A percentile compares a stretch with the other conserved stretches of the same genome.
phyloP scores from a whole-genome alignment of 2,888 invertebrate genomes.

The Volucella inflata region DNA sequence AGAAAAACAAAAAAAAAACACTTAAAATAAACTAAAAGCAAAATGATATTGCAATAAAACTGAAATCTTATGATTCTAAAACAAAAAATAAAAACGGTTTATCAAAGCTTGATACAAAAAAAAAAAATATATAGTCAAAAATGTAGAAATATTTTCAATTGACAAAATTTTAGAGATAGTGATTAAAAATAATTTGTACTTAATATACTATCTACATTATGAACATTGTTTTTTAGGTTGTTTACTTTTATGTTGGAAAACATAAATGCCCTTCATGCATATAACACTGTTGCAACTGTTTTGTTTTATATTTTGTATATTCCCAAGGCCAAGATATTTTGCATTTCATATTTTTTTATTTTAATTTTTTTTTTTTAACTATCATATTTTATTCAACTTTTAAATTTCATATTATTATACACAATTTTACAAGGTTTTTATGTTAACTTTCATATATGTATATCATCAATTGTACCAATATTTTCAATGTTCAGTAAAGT shows the following conservation, averaged over 20 bases:
- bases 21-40: constrained; percentile 22
- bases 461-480: constrained; percentile 32
- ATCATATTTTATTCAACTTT: too few species aligned
- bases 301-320: too few species aligned
- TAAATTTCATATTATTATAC: too few species aligned
- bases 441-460: constrained; percentile 12
- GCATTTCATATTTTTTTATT: too few species aligned
- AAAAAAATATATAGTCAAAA: background rate
- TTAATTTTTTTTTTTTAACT: too few species aligned
- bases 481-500: constrained; percentile 34
- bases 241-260: background rate
- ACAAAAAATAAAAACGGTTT: background rate
- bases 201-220: constrained; percentile 12
- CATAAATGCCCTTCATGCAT: too few species aligned
- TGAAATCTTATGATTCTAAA: constrained; percentile 7
- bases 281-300: too few species aligned
- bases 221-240: constrained; percentile 5
- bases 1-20: constrained; percentile 28
- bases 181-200: constrained; percentile 38
- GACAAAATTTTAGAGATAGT: background rate
- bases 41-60: constrained; percentile 17
- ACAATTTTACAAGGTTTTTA: constrained; percentile 10
- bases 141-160: background rate
- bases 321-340: too few species aligned
- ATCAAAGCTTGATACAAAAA: constrained; percentile 23